These are phyloP conservation scores for Cydia amplana DNA, from an alignment of 1,140 invertebrate genomes.

Conservation along the genomic window DNA sequence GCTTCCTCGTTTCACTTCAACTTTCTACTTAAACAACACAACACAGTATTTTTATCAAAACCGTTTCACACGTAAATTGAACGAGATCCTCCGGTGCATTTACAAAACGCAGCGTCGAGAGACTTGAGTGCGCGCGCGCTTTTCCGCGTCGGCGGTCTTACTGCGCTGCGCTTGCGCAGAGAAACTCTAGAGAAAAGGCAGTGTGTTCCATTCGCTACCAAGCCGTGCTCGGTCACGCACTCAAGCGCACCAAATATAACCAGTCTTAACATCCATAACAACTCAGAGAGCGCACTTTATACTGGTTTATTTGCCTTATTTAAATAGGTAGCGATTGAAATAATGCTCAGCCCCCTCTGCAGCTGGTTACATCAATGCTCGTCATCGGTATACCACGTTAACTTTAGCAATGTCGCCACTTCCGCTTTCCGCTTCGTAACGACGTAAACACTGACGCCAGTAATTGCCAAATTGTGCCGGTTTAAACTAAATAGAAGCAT, in stretches of 20 bases:
- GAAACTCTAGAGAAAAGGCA: slow-evolving; percentile 75
- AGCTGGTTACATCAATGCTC: slow-evolving; percentile 70
- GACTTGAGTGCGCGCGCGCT: slow-evolving; percentile 46
- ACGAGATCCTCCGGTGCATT: slow-evolving; percentile 22
- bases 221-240: slow-evolving; percentile 21
- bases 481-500: no score
- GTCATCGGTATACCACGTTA: slow-evolving; percentile 47
- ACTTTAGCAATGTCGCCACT: slow-evolving; percentile 51
- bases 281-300: background rate
- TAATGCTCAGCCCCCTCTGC: slow-evolving; percentile 36
- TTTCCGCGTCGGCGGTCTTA: slow-evolving; percentile 48
- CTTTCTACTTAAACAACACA: slow-evolving; percentile 55
- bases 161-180: slow-evolving; percentile 68
- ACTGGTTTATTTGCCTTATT: background rate
- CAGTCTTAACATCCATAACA: slow-evolving; percentile 20
- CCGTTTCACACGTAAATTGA: slow-evolving; percentile 41
- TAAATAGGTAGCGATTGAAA: background rate
- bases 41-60: slow-evolving; percentile 36
- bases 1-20: slow-evolving; percentile 46
- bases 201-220: slow-evolving; percentile 13
- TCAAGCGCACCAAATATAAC: background rate
- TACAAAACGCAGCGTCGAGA: slow-evolving; percentile 33
- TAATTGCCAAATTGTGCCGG: background rate
- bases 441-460: slow-evolving; percentile 25
- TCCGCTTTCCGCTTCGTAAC: slow-evolving; percentile 52